Conservation (phyloP, 2,113 vertebrate species). For the Heteronetta atricapilla region DNA sequence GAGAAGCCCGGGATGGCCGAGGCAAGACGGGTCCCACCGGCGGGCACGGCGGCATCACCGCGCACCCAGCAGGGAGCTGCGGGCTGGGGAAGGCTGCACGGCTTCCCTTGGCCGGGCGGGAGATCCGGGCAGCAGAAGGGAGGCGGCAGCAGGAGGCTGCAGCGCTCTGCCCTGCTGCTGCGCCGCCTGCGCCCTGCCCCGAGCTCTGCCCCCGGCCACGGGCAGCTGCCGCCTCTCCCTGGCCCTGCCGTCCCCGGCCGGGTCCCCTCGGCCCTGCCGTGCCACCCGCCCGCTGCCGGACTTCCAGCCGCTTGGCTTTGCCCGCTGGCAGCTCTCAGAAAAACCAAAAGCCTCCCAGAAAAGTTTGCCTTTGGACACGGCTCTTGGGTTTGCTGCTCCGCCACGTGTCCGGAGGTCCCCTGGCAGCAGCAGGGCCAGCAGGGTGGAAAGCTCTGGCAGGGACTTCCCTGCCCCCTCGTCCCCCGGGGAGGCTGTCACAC, state of each 20-base stretch:
- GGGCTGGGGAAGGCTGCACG: background rate
- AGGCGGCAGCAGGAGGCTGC: background rate
- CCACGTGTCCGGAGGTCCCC: background rate
- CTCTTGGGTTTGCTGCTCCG: background rate
- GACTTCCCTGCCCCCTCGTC: background rate
- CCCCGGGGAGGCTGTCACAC: background rate
- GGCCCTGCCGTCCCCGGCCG: background rate
- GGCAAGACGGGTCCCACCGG: accelerated
- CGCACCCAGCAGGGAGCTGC: accelerated
- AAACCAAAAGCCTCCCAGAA: background rate
- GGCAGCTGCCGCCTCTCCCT: background rate
- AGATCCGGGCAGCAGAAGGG: background rate
- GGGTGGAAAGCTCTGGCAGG: background rate
- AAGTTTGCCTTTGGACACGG: background rate
- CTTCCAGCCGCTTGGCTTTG: background rate
- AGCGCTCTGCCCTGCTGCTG: background rate
- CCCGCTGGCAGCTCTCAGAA: background rate
- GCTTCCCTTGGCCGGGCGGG: background rate
- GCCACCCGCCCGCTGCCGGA: background rate
- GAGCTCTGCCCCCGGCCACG: background rate
- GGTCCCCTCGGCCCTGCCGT: background rate
- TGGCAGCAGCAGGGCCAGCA: background rate
- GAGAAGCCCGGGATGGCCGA: background rate
- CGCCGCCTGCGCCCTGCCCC: background rate
- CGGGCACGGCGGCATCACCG: background rate